Evolutionary conservation across 2,113 vertebrate genomes (phyloP), one percentile per base, ranked within the genome.

Genomic region (Dascyllus trimaculatus): DNA sequence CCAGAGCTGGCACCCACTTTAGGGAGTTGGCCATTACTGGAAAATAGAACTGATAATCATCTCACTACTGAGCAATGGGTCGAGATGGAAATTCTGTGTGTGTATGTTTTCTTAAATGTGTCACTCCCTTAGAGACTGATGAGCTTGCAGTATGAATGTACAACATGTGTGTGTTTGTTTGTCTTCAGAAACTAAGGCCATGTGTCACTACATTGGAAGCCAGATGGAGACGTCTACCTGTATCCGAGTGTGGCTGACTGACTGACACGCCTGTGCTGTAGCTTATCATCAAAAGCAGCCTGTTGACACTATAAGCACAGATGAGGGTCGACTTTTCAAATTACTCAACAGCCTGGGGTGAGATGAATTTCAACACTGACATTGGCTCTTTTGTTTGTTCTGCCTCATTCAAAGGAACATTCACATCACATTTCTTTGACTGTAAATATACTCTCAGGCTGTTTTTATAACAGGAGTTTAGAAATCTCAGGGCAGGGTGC

Each of bases 401-500:
- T 38, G n/a, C 49, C 43, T 52, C 71, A 9, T 21, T 73, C 48
- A 54, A 67, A 63, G 49, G 11, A 61, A 46, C 21, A 29, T 17
- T 15, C 8, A 15, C 63, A 32, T 49, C 35, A 11, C 71, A 59
- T 67, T 53, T 52, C 43, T 46, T 58, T 57, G 26, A 69, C 62
- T 60, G 21, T 48, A 54, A 52, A 72, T 9, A 61, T 11, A 40
- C 67, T 17, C 51, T 24, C 6, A 2, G 65, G 10, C 21, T 76
- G 21, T 57, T 76, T 75, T 70, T 62, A 59, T 24, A 71, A 38
- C 2, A 62, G 46, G n/a, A 24, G 71, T 84, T 68, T 53, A 53
- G 74, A 78, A 85, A 83, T 87, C 61, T 59, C 59, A 57, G 61
- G 76, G 87, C 70, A 85, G 88, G 87, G 82, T 81, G 86, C 25